Conservation (phyloP, 2,888 invertebrate genomes). For the Invenusta paracnida region DNA sequence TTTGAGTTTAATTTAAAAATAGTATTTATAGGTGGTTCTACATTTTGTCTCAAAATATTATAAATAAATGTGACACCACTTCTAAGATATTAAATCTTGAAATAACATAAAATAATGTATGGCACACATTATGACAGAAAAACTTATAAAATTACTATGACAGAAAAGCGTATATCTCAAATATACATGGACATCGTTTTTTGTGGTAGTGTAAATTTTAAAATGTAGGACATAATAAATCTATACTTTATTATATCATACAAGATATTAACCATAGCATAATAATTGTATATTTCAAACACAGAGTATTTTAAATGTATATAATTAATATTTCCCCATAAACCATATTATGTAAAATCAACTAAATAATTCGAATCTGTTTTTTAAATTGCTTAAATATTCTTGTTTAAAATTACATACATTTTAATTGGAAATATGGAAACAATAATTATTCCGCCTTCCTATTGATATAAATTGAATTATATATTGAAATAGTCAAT, state of each 20-base stretch:
- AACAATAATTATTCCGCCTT: too few species aligned
- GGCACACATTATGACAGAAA: constrained; percentile 26
- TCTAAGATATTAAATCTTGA: not conserved
- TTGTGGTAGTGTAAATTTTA: constrained; percentile 5
- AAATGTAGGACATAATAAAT: constrained; percentile 21
- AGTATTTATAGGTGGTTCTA: not conserved
- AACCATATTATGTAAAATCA: too few species aligned
- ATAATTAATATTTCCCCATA: too few species aligned
- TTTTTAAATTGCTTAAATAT: too few species aligned
- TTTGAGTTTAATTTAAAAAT: not conserved
- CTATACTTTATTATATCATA: not conserved
- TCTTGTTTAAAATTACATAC: too few species aligned
- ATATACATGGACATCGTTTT: constrained; percentile 10
- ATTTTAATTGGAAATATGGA: too few species aligned
- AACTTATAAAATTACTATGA: constrained; percentile 16
- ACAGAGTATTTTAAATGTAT: not conserved
- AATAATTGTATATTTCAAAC: not conserved
- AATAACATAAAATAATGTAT: constrained; percentile 6
- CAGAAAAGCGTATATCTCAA: constrained; percentile 26
- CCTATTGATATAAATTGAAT: too few species aligned
- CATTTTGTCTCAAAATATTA: not conserved
- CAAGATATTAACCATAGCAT: not conserved
- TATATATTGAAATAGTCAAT: too few species aligned
- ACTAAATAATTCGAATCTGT: too few species aligned
- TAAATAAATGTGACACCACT: not conserved